These are phyloP conservation scores for Pteronotus mesoamericanus DNA, from an alignment of 2,797 vertebrate species.

Conservation along the genomic window DNA sequence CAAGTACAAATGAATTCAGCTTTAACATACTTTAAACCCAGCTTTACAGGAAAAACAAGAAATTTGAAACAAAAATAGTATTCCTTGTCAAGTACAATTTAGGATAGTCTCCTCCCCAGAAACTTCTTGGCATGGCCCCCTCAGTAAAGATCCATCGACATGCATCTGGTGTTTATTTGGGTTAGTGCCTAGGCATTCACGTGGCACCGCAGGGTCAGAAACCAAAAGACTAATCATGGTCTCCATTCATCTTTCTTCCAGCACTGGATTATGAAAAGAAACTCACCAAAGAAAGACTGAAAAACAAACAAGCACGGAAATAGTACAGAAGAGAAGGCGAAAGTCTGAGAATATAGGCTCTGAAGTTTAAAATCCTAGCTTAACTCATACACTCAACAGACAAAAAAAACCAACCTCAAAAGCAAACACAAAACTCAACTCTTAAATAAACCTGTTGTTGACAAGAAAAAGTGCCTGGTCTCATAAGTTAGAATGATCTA, in stretches of 20 bases:
- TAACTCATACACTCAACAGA: background rate
- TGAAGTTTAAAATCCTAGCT: background rate
- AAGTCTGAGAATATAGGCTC: background rate
- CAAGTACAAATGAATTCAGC: constrained; percentile 71
- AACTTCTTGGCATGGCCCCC: background rate
- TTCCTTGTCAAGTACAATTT: constrained; percentile 48
- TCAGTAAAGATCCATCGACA: background rate
- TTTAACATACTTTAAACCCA: constrained; percentile 56
- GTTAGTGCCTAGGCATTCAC: background rate
- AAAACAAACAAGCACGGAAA: background rate
- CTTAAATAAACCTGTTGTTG: background rate
- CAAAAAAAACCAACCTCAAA: background rate
- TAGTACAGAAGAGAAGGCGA: background rate
- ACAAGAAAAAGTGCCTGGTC: background rate
- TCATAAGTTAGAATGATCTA: background rate
- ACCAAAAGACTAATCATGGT: background rate
- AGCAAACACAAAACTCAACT: background rate
- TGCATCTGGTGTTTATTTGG: constrained; percentile 21
- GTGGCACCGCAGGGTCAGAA: background rate
- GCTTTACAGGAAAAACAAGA: constrained; percentile 62
- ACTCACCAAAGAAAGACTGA: background rate
- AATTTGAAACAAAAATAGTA: constrained; percentile 57
- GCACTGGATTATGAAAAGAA: background rate
- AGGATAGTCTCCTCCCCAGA: constrained; percentile 30
- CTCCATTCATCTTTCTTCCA: constrained; percentile 34